Conservation (phyloP, 1,140 invertebrate species). For the Yoshiicerus persimilis region DNA sequence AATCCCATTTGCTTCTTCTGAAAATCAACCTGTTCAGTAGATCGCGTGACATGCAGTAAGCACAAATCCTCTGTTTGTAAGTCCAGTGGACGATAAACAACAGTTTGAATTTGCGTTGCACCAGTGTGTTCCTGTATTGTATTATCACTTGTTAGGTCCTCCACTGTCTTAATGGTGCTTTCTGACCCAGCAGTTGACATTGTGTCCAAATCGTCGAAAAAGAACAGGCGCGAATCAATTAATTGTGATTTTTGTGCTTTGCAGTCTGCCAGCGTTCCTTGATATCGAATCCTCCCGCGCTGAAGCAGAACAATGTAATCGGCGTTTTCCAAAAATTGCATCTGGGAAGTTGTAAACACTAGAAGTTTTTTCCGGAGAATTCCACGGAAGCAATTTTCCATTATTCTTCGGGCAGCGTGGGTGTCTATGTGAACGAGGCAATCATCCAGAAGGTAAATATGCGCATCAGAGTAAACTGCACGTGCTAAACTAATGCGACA, state of each 20-base stretch:
- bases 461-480: constrained; percentile 60
- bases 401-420: neutral
- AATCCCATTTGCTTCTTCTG: no score
- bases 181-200: no score
- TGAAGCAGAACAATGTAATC: neutral
- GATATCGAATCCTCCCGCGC: neutral
- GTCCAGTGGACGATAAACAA: no score
- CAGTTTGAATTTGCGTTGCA: no score
- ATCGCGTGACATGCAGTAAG: no score
- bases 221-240: neutral
- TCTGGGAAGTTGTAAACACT: neutral
- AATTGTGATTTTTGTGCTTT: neutral
- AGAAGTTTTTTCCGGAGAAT: neutral
- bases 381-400: neutral
- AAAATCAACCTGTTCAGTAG: no score
- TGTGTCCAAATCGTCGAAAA: neutral
- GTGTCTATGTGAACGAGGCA: constrained; percentile 61
- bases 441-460: constrained; percentile 64
- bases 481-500: constrained; percentile 53
- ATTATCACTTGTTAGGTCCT: no score
- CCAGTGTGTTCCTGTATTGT: no score
- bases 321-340: neutral
- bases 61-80: no score
- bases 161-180: no score
- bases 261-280: neutral